Evolutionary conservation across 2,797 vertebrate species (phyloP), one percentile per base, ranked within the genome.

Genomic region (Lithobates pipiens): DNA sequence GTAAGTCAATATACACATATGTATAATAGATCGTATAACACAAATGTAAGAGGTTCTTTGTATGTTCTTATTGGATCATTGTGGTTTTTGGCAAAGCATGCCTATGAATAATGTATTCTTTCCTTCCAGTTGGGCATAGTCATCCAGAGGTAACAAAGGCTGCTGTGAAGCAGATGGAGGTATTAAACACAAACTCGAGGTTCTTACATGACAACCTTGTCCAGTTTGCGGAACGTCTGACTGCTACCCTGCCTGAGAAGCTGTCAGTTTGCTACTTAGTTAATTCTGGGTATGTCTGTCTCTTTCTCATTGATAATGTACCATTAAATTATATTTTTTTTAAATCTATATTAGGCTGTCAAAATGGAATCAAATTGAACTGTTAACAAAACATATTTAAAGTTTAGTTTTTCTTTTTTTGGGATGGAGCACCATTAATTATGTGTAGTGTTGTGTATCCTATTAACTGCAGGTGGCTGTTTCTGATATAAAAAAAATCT

Each of bases 261-360:
- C 97, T 99, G 63, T 97, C 96, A 0, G 95, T 99, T 81, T 99
- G 97, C 94, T 99, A 99, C 91, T 99, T 99, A 85, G 97, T 98
- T 83, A 99, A 99, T 89, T 99, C 98, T 0, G 98, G 98, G 98
- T 99, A 95, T 0, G 95, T 84, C 25, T 54, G 7, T 61, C 21
- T 21, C 21, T 23, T 23, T 61, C 54, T 61, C 21, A n/a, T 23
- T 7, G 54, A 61, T 23, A 1, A 61, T 23, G 21, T 8, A n/a
- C 21, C 6, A 61, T 61, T 61, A 23, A 8, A 23, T n/a, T 54
- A 54, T 54, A 3, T 18, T 18, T 54, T 54, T 15, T 50, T 13
- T 15, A 36, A 5, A 18, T 54, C 18, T 5, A 54, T 16, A 54
- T 16, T 54, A 13, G 15, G 44, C 44, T 46, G 44, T 46, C 15